These are phyloP conservation scores for Podarcis siculus DNA, from an alignment of 2,797 vertebrate genomes.

Conservation along the genomic window DNA sequence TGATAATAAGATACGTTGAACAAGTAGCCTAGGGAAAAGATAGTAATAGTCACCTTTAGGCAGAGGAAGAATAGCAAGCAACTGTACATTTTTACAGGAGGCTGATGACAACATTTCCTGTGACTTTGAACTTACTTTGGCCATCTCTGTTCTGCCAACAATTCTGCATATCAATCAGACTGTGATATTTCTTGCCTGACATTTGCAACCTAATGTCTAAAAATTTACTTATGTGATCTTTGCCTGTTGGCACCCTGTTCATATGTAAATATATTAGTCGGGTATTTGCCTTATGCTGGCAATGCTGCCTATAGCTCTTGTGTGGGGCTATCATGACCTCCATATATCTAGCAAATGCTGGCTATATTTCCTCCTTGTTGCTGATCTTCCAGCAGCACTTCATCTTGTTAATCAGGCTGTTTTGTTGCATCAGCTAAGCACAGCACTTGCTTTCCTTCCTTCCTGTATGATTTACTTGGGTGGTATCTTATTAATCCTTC, in stretches of 20 bases:
- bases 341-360: background rate
- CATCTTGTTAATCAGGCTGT: background rate
- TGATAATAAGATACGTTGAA: conserved; percentile 77
- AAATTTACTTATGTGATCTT: conserved; percentile 72
- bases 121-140: conserved; percentile 81
- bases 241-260: conserved; percentile 55
- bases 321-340: conserved; percentile 39
- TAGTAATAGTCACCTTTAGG: conserved; percentile 76
- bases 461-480: background rate
- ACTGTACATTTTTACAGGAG: conserved; percentile 77
- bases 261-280: conserved; percentile 63
- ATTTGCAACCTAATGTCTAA: conserved; percentile 65
- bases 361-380: conserved; percentile 30
- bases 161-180: conserved; percentile 74
- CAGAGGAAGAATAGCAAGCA: conserved; percentile 74
- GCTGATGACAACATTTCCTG: conserved; percentile 74
- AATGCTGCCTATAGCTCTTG: conserved; percentile 37
- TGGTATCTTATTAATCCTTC: conserved; percentile 48
- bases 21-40: conserved; percentile 78
- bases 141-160: conserved; percentile 73
- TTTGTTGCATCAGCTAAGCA: conserved; percentile 37
- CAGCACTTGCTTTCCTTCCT: background rate
- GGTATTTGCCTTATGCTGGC: conserved; percentile 30
- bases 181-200: conserved; percentile 65
- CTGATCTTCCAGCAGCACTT: conserved; percentile 44